Evolutionary conservation across 2,888 invertebrate species (phyloP).

Genomic region (Linnaemya tessellans): DNA sequence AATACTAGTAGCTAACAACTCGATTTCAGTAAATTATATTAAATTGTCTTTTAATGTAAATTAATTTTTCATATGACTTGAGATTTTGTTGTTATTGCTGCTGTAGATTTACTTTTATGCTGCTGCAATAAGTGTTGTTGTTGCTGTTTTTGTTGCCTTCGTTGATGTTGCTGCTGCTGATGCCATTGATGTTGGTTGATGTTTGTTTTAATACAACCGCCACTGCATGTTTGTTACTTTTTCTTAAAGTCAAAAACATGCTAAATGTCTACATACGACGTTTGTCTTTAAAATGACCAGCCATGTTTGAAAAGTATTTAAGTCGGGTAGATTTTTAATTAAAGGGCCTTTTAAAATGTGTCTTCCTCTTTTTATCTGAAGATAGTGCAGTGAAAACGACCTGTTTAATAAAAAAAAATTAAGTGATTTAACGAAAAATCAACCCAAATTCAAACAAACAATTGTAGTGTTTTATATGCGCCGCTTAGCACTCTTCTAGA

Average conservation of each 20-base stretch:
- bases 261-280: conserved; percentile 61
- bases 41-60: conserved; percentile 83
- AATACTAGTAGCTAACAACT: conserved; percentile 79
- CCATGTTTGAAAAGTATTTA: neutral
- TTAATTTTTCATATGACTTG: conserved; percentile 80
- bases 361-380: too few species aligned
- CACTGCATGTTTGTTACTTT: conserved; percentile 66
- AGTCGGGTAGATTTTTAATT: neutral
- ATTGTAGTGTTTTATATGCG: too few species aligned
- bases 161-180: conserved; percentile 34
- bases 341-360: conserved; percentile 27
- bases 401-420: too few species aligned
- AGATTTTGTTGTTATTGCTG: conserved; percentile 61
- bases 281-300: conserved; percentile 35
- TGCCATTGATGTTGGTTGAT: conserved; percentile 43
- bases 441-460: too few species aligned
- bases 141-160: neutral
- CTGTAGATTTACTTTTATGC: conserved; percentile 43
- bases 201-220: conserved; percentile 68
- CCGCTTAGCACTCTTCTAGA: too few species aligned
- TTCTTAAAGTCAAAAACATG: conserved; percentile 62
- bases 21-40: conserved; percentile 81
- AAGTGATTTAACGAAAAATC: too few species aligned
- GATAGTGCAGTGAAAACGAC: too few species aligned
- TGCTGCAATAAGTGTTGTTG: conserved; percentile 46